Conservation (phyloP, 2,113 vertebrate genomes). For the Saiga tatarica region DNA sequence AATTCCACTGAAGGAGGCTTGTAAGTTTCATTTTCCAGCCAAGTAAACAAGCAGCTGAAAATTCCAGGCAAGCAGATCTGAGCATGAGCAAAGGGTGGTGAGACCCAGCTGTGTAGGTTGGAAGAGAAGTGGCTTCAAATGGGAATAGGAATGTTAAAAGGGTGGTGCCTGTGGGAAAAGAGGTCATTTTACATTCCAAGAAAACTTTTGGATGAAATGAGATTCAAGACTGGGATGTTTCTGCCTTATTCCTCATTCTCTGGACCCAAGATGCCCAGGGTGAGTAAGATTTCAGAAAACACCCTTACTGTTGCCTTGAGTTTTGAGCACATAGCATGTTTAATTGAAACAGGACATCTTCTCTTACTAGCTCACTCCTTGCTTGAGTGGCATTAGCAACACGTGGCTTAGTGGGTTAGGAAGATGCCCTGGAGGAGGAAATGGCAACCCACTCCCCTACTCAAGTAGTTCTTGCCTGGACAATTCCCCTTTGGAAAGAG, state of each 20-base stretch:
- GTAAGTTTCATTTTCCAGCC: not conserved
- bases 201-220: not conserved
- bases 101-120: fast-evolving
- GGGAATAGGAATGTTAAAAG: not conserved
- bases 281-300: not conserved
- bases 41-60: not conserved
- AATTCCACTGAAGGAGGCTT: not conserved
- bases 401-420: not conserved
- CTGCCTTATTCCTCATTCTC: not conserved
- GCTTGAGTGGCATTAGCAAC: not conserved
- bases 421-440: not conserved
- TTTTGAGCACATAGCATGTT: not conserved
- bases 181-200: not conserved
- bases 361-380: not conserved
- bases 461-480: not conserved
- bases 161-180: not conserved
- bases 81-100: not conserved
- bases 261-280: not conserved
- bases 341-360: not conserved
- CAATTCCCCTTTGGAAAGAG: not conserved
- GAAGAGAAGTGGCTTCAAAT: not conserved
- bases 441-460: not conserved
- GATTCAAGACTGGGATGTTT: not conserved
- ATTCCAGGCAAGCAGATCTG: not conserved
- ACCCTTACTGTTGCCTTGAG: not conserved